phyloP scores from a whole-genome alignment of 1,140 invertebrate genomes.

The Drosophila mojavensis region DNA sequence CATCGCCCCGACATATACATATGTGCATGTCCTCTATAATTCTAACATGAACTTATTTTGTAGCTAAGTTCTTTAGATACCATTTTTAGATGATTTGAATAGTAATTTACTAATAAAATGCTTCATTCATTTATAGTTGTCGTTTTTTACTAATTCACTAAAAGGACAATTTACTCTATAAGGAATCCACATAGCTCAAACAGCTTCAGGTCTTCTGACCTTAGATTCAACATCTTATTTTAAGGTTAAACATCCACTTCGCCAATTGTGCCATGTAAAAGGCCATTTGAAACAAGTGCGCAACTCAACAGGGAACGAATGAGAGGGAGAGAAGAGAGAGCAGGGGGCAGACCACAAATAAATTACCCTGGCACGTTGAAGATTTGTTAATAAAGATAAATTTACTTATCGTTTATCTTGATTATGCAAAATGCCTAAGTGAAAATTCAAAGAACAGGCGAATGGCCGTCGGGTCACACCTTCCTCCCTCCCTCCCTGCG shows the following conservation, averaged over 20 bases:
- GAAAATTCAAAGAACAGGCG: conserved; percentile 70
- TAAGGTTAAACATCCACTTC: background rate
- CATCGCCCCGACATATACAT: no score
- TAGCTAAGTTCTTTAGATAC: no score
- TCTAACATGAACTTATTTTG: no score
- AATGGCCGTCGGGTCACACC: conserved; percentile 8
- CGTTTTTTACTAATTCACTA: no score
- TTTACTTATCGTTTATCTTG: conserved; percentile 82
- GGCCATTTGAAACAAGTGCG: conserved; percentile 43
- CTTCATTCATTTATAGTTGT: no score
- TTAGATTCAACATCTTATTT: conserved; percentile 11
- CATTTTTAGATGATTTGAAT: no score
- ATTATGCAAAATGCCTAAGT: conserved; percentile 81
- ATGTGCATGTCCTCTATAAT: no score
- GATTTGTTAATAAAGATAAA: conserved; percentile 83
- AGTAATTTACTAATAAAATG: no score
- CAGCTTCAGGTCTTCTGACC: conserved; percentile 11
- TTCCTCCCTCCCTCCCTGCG: background rate
- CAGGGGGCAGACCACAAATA: conserved; percentile 64
- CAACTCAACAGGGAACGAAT: background rate
- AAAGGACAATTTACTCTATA: no score
- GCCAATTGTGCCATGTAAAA: conserved; percentile 55
- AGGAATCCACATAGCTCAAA: no score
- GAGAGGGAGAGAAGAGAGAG: no score
- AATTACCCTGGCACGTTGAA: conserved; percentile 75